A percentile compares a stretch with the other conserved stretches of the same genome.
Conservation (phyloP, 2,797 vertebrate species). For the Balearica regulorum region DNA sequence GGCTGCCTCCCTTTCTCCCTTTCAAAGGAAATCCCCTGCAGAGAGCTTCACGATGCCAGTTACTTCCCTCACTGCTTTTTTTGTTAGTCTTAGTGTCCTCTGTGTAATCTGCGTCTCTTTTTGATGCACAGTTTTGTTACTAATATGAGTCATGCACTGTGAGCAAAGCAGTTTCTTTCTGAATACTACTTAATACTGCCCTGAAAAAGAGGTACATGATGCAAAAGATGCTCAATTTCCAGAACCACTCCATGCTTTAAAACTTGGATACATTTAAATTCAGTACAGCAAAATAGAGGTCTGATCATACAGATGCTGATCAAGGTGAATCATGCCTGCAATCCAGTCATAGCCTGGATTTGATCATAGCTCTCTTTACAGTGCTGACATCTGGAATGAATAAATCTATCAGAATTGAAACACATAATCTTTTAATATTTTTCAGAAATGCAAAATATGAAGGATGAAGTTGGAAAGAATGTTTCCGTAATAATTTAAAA, state of each 20-base stretch:
- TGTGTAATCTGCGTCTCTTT: slow-evolving; percentile 44
- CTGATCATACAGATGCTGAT: not conserved
- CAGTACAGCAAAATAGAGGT: not conserved
- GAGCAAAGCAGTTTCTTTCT: slow-evolving; percentile 65
- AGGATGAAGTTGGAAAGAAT: not conserved
- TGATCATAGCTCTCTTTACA: not conserved
- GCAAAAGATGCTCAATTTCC: not conserved
- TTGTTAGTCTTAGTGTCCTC: slow-evolving; percentile 47
- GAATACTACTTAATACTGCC: not conserved
- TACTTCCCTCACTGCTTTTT: slow-evolving; percentile 65
- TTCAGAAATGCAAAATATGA: not conserved
- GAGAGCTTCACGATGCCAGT: slow-evolving; percentile 41
- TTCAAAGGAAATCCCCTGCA: slow-evolving; percentile 40
- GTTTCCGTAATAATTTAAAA: not conserved
- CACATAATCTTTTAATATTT: not conserved
- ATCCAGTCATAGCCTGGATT: not conserved
- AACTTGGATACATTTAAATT: not conserved
- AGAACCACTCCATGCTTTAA: not conserved
- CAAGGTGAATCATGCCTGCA: not conserved
- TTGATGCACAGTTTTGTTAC: slow-evolving; percentile 66
- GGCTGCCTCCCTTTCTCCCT: slow-evolving; percentile 52
- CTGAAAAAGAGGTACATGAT: not conserved
- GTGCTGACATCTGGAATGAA: not conserved
- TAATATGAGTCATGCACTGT: slow-evolving; percentile 74
- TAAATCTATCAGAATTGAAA: not conserved